Percentiles rank a stretch among this genome's conserved stretches.
phyloP scores from a whole-genome alignment of 2,797 vertebrate species.

The Melopsittacus undulatus region DNA sequence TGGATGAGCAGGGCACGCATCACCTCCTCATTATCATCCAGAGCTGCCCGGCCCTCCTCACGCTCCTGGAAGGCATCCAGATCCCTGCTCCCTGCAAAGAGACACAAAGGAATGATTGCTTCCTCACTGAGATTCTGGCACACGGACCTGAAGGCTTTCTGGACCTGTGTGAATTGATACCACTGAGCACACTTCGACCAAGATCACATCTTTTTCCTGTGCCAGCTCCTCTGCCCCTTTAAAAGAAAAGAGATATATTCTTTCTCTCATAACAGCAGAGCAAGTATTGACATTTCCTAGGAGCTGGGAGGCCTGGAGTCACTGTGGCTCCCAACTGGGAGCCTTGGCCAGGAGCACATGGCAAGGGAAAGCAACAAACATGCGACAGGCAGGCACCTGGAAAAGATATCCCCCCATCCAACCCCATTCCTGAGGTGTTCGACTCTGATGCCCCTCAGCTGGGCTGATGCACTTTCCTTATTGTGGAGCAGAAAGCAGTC shows the following conservation, averaged over 20 bases:
- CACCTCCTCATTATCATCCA: conserved; percentile 94
- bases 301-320: not conserved
- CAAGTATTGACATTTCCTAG: not conserved
- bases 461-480: not conserved
- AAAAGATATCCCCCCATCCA: not conserved
- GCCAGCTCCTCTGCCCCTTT: not conserved
- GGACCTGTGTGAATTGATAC: not conserved
- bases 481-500: not conserved
- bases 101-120: not conserved
- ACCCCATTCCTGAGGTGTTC: not conserved
- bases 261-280: not conserved
- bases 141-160: not conserved
- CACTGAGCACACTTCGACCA: not conserved
- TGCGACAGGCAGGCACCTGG: not conserved
- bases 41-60: conserved; percentile 72
- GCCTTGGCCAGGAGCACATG: not conserved
- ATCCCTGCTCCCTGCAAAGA: conserved; percentile 78
- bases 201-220: not conserved
- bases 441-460: not conserved
- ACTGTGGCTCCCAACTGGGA: not conserved
- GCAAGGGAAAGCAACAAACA: not conserved
- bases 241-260: not conserved
- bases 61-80: conserved; percentile 80
- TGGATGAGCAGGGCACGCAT: conserved; percentile 98
- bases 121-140: not conserved